These are phyloP conservation scores for Schlechtendalia chinensis DNA, from an alignment of 1,140 invertebrate genomes.

Conservation along the genomic window DNA sequence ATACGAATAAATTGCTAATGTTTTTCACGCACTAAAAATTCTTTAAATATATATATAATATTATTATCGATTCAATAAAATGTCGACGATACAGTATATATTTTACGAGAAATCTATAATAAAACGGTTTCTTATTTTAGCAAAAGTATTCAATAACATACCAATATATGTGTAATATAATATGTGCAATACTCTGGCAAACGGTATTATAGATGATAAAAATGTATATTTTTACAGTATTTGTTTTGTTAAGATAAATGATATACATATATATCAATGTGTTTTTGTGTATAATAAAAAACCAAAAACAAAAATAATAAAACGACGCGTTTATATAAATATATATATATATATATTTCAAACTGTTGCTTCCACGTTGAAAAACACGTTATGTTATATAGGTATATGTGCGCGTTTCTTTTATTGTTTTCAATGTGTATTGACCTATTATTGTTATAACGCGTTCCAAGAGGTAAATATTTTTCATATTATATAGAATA, in stretches of 20 bases:
- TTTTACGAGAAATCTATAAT: background rate
- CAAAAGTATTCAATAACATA: background rate
- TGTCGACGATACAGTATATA: too few relatives aligned
- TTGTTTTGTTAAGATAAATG: constrained; percentile 22
- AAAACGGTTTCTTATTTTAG: background rate
- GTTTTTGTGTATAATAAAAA: constrained; percentile 16
- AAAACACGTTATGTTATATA: background rate
- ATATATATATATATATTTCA: background rate
- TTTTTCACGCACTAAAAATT: too few relatives aligned
- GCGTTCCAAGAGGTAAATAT: constrained; percentile 24
- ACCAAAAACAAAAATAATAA: background rate
- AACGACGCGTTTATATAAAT: background rate
- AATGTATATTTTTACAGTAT: constrained; percentile 16
- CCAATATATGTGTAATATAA: too few relatives aligned
- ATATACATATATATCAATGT: background rate
- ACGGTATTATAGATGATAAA: background rate
- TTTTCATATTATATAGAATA: background rate
- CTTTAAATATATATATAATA: too few relatives aligned
- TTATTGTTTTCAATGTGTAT: constrained; percentile 18
- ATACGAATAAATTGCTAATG: too few relatives aligned
- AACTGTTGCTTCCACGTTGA: constrained; percentile 22
- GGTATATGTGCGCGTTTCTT: too few relatives aligned
- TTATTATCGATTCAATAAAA: too few relatives aligned
- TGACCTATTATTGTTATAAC: constrained; percentile 16
- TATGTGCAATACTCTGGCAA: too few relatives aligned